phyloP scores from a whole-genome alignment of 2,113 vertebrate genomes.

The Corapipo altera region DNA sequence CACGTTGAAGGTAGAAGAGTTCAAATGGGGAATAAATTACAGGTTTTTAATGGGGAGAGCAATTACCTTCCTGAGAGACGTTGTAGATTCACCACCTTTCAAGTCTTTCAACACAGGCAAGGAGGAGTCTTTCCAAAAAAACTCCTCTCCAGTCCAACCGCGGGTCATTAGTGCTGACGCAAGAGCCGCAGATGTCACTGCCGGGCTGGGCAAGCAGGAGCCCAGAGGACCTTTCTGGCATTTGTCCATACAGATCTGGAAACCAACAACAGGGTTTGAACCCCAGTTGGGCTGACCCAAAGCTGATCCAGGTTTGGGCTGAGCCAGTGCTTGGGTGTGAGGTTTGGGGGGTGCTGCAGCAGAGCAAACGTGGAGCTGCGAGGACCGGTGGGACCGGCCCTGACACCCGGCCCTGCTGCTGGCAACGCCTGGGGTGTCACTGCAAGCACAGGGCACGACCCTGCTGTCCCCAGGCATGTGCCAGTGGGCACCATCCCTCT shows the following conservation, averaged over 20 bases:
- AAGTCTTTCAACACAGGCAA: neutral
- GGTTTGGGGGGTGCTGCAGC: rapidly evolving
- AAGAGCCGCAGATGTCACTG: neutral
- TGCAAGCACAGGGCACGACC: neutral
- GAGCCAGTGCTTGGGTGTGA: rapidly evolving
- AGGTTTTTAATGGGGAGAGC: neutral
- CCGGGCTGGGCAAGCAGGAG: neutral
- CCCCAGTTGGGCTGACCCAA: neutral
- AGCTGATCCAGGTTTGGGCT: neutral
- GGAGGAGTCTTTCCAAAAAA: neutral
- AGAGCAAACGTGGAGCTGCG: rapidly evolving
- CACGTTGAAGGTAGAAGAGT: neutral
- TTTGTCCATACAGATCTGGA: rapidly evolving
- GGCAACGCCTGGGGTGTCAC: neutral
- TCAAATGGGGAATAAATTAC: constrained; percentile 18
- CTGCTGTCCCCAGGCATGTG: neutral
- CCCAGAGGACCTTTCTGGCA: neutral
- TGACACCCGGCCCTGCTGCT: neutral
- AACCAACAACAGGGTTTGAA: rapidly evolving
- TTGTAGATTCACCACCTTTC: neutral
- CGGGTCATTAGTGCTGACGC: neutral
- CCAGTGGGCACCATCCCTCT: neutral
- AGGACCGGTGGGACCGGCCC: neutral
- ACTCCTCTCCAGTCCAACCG: neutral
- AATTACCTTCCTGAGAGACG: constrained; percentile 2